phyloP scores from a whole-genome alignment of 2,113 vertebrate genomes.

The Protomyctophum bolini region DNA sequence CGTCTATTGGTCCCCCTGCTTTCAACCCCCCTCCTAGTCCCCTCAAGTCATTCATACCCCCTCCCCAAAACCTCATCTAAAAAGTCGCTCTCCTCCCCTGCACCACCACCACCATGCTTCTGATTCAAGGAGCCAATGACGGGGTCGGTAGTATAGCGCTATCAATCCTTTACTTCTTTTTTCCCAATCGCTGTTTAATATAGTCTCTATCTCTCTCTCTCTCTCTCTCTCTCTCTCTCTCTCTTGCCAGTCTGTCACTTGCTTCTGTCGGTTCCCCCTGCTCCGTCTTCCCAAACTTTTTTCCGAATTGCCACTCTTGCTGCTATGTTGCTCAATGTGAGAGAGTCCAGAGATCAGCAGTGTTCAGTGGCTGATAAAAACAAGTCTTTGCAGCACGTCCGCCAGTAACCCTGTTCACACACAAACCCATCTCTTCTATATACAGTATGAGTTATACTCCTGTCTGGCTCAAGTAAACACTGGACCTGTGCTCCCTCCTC shows the following conservation, averaged over 20 bases:
- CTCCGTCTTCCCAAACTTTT: background rate
- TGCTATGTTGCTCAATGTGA: constrained; percentile 63
- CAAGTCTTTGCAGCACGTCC: constrained; percentile 36
- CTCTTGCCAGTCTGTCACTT: background rate
- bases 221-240: background rate
- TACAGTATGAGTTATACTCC: constrained; percentile 36
- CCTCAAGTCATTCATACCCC: constrained; percentile 58
- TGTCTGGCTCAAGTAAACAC: constrained; percentile 42
- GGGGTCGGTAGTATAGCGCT: constrained; percentile 1
- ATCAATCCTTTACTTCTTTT: constrained; percentile 17
- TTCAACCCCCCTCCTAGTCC: constrained; percentile 25
- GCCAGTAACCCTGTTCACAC: constrained; percentile 49
- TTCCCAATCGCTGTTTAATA: background rate
- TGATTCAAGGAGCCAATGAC: background rate
- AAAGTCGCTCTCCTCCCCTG: constrained; percentile 27
- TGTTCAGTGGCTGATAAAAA: constrained; percentile 56
- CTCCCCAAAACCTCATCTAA: constrained; percentile 46
- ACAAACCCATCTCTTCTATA: constrained; percentile 38
- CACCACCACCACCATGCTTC: constrained; percentile 17
- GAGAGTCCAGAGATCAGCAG: constrained; percentile 74
- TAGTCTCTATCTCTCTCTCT: background rate
- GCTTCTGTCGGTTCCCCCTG: background rate
- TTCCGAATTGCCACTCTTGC: background rate
- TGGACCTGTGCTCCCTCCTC: constrained; percentile 33
- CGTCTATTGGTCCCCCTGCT: constrained; percentile 32